Evolutionary conservation across 2,888 invertebrate species (phyloP).

Genomic region (Hydrotaea cyrtoneurina): DNA sequence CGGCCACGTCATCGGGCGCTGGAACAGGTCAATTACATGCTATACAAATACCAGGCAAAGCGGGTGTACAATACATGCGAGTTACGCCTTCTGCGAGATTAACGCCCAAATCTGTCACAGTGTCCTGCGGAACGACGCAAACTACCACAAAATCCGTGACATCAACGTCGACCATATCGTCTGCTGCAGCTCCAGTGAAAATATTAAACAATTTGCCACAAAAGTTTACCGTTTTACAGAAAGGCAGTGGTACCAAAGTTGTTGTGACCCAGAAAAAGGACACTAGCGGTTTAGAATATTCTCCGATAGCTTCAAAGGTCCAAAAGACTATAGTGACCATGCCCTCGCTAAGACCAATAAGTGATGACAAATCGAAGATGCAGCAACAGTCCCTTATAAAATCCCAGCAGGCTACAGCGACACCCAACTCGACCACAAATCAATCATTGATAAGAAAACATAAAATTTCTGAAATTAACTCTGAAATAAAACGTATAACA

Average conservation of each 20-base stretch:
- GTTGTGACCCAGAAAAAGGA: constrained; percentile 74
- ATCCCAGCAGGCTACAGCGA: constrained; percentile 17
- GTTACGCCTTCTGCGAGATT: constrained; percentile 81
- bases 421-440: constrained; percentile 17
- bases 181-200: constrained; percentile 54
- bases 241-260: constrained; percentile 71
- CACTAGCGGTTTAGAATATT: constrained; percentile 50
- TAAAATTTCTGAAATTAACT: constrained; percentile 76
- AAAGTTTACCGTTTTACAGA: constrained; percentile 73
- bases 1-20: constrained; percentile 23
- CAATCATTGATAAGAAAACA: constrained; percentile 70
- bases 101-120: neutral
- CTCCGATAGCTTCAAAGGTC: constrained; percentile 67
- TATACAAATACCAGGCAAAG: constrained; percentile 77
- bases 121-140: constrained; percentile 22
- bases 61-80: constrained; percentile 85
- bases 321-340: constrained; percentile 71
- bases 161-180: constrained; percentile 30
- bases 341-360: constrained; percentile 71
- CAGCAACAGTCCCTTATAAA: constrained; percentile 32
- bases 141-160: constrained; percentile 19
- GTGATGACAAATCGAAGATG: constrained; percentile 65
- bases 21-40: constrained; percentile 73
- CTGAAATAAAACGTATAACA: constrained; percentile 73
- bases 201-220: constrained; percentile 69